Conservation (phyloP, 2,113 vertebrate genomes). For the Pseudorasbora parva region DNA sequence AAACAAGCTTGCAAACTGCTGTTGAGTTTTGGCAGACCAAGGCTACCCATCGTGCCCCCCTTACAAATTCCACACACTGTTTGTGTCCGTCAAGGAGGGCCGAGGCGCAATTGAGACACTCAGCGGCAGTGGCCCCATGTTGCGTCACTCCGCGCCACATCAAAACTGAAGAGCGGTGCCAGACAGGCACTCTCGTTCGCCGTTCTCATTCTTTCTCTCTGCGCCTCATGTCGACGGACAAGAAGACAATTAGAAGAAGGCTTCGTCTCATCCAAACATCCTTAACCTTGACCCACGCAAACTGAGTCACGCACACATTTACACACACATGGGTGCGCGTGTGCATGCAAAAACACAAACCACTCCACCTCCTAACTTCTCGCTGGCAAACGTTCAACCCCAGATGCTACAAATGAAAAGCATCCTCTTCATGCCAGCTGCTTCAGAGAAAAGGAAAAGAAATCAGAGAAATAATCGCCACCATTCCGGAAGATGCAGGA, state of each 20-base stretch:
- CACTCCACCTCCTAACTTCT: conserved; percentile 51
- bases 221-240: conserved; percentile 30
- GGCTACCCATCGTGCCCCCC: conserved; percentile 41
- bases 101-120: conserved; percentile 43
- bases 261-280: conserved; percentile 51
- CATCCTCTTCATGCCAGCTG: conserved; percentile 66
- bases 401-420: conserved; percentile 65
- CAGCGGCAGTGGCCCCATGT: conserved; percentile 33
- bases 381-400: conserved; percentile 54
- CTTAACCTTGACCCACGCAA: conserved; percentile 51
- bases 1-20: conserved; percentile 56
- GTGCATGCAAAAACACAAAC: conserved; percentile 44
- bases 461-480: conserved; percentile 55
- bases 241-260: conserved; percentile 51
- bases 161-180: conserved; percentile 30
- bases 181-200: conserved; percentile 23
- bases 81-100: conserved; percentile 48
- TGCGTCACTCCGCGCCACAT: conserved; percentile 48
- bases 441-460: conserved; percentile 57
- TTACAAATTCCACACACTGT: conserved; percentile 49
- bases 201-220: conserved; percentile 15
- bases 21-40: conserved; percentile 46
- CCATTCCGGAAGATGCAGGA: conserved; percentile 60
- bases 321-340: conserved; percentile 36
- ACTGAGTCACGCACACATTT: conserved; percentile 26